A percentile compares a stretch with the other conserved stretches of the same genome.
Conservation (phyloP, 2,797 vertebrate genomes). For the Aldrovandia affinis region DNA sequence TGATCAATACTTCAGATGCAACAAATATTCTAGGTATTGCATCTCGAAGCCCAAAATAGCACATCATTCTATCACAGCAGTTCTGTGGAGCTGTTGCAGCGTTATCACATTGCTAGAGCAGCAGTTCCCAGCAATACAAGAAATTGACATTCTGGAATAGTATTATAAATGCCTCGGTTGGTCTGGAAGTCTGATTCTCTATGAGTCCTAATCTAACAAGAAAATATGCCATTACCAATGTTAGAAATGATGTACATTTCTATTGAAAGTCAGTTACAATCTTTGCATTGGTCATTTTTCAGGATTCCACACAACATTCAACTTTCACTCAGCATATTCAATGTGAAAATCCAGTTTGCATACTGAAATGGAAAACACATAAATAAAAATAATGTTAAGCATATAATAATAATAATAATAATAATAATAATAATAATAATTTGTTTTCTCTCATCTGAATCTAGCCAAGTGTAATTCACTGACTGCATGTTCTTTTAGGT, state of each 20-base stretch:
- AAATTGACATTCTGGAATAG: neutral
- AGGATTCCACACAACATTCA: neutral
- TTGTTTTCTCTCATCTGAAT: neutral
- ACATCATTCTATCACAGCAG: neutral
- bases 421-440: neutral
- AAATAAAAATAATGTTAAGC: neutral
- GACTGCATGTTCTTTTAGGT: neutral
- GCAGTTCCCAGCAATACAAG: neutral
- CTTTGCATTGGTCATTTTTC: neutral
- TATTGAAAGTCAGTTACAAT: neutral
- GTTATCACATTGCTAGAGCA: neutral
- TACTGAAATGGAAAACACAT: neutral
- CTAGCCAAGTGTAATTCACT: neutral
- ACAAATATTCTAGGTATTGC: neutral
- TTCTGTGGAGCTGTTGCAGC: neutral
- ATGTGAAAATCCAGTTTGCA: neutral
- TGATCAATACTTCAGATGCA: too few species aligned
- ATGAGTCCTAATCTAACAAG: neutral
- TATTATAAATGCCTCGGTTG: neutral
- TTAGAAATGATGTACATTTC: neutral
- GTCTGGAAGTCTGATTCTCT: neutral
- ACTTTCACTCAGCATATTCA: neutral
- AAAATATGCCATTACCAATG: neutral
- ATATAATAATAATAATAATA: neutral
- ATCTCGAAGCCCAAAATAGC: neutral